A percentile compares a stretch with the other conserved stretches of the same genome.
Evolutionary conservation across 2,113 vertebrate genomes (phyloP).

Genomic region (Pachypanchax playfairii): DNA sequence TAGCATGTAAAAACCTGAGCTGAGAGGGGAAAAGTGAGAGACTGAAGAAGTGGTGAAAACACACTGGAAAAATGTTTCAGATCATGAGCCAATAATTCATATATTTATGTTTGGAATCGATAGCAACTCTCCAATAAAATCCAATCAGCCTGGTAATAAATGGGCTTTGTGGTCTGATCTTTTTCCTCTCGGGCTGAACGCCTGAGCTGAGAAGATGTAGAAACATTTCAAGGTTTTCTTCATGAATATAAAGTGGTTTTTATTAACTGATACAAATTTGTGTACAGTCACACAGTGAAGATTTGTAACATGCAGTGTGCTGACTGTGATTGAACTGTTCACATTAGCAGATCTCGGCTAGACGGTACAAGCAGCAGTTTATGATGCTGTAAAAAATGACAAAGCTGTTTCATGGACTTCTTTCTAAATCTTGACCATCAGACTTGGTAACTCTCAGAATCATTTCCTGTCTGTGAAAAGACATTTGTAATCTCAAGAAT

Average conservation of each 20-base stretch:
- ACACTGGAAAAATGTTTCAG: background rate
- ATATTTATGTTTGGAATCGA: constrained; percentile 32
- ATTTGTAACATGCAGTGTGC: too few relatives aligned
- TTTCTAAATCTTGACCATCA: too few relatives aligned
- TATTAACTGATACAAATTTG: background rate
- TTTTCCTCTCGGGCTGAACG: background rate
- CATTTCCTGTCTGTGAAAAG: too few relatives aligned
- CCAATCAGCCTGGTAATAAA: constrained; percentile 10
- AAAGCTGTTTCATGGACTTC: too few relatives aligned
- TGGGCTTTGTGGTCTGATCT: background rate
- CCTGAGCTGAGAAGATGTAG: background rate
- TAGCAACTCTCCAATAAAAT: constrained; percentile 33
- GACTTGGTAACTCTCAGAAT: too few relatives aligned
- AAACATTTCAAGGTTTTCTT: background rate
- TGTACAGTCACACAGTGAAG: background rate
- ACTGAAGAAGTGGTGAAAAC: background rate
- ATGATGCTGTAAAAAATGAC: too few relatives aligned
- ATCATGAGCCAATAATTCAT: constrained; percentile 32
- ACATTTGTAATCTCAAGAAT: too few relatives aligned
- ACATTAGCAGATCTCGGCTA: too few relatives aligned
- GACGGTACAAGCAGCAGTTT: too few relatives aligned
- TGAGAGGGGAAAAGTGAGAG: constrained; percentile 1
- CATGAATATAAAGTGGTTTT: background rate
- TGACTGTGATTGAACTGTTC: too few relatives aligned
- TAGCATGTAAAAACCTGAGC: constrained; percentile 6